A percentile compares a stretch with the other conserved stretches of the same genome.
phyloP scores from a whole-genome alignment of 2,797 vertebrate species.

The Stomatorhinus walkeri region DNA sequence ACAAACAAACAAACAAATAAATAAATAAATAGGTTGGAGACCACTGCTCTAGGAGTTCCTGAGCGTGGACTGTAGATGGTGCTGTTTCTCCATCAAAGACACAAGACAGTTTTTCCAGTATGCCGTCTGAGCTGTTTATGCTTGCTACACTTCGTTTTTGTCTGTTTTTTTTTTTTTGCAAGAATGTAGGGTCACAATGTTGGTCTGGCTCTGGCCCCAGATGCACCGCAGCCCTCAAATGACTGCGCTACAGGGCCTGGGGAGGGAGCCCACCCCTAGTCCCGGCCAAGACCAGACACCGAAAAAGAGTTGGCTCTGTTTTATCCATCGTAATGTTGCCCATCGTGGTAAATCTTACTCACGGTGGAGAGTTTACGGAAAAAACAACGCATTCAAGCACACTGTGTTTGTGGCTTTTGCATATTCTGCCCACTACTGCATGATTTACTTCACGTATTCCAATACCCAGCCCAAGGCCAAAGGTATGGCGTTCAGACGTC shows the following conservation, averaged over 20 bases:
- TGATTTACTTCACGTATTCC: background rate
- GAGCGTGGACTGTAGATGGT: slow-evolving; percentile 26
- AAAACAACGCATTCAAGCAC: background rate
- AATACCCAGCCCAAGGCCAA: background rate
- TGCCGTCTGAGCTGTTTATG: background rate
- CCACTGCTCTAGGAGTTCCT: background rate
- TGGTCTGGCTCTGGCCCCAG: slow-evolving; percentile 24
- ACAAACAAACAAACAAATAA: background rate
- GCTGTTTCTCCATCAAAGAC: slow-evolving; percentile 39
- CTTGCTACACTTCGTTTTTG: background rate
- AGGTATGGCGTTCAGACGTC: background rate
- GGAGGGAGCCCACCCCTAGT: background rate
- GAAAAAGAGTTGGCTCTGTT: background rate
- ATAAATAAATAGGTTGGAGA: background rate
- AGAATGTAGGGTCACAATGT: slow-evolving; percentile 20
- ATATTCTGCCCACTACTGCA: background rate
- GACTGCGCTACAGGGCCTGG: background rate
- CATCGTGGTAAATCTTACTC: background rate
- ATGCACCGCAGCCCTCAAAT: slow-evolving; percentile 33
- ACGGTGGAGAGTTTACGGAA: background rate
- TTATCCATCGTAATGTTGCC: background rate
- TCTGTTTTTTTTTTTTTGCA: slow-evolving; percentile 15
- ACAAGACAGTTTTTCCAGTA: background rate
- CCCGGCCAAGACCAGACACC: background rate
- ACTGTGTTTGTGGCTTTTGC: background rate